These are phyloP conservation scores for Poecilia velifera DNA, from an alignment of 2,797 vertebrate genomes.

Conservation along the genomic window DNA sequence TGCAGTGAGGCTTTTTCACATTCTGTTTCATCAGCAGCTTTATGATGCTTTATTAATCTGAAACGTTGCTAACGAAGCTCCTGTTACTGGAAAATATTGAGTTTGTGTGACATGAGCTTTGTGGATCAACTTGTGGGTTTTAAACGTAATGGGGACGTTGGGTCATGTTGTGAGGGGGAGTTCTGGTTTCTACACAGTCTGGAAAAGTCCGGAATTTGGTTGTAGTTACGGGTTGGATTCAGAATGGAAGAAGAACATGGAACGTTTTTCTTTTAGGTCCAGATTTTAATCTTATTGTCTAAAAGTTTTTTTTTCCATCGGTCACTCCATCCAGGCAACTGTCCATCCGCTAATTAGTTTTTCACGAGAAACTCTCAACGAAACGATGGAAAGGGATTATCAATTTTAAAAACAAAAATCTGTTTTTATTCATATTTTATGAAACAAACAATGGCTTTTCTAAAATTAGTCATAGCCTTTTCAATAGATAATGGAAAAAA, in stretches of 20 bases:
- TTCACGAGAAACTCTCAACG: background rate
- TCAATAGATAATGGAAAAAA: background rate
- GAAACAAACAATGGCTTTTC: background rate
- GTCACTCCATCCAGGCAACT: background rate
- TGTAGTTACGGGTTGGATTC: background rate
- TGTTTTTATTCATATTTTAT: background rate
- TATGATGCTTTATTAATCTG: conserved; percentile 32
- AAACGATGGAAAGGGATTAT: background rate
- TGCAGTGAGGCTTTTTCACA: background rate
- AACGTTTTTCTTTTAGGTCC: background rate
- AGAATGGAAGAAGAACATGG: background rate
- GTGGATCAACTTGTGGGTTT: background rate
- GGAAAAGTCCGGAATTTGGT: background rate
- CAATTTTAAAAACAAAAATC: background rate
- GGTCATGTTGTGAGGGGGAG: background rate
- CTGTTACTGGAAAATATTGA: conserved; percentile 1
- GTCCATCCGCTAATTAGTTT: background rate
- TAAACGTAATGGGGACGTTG: no score
- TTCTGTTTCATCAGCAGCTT: conserved; percentile 17
- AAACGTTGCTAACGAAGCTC: conserved; percentile 12
- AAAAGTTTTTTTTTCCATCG: background rate
- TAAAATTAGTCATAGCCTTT: background rate
- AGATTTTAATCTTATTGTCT: background rate
- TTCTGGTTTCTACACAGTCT: background rate
- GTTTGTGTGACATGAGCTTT: background rate